Evolutionary conservation across 1,140 invertebrate species (phyloP).

Genomic region (Polypedilum pembai): DNA sequence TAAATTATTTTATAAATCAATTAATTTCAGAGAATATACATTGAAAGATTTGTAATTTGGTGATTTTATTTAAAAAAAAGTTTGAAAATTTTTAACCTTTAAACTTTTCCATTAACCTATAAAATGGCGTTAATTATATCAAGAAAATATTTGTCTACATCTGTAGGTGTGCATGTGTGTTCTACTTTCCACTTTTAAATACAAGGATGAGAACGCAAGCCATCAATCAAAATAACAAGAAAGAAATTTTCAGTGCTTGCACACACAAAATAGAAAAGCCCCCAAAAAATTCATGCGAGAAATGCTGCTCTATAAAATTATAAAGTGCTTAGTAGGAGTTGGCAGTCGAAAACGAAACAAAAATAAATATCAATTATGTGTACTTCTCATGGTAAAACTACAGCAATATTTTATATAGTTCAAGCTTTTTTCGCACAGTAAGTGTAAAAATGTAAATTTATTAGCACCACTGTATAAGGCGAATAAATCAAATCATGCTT

Average conservation of each 20-base stretch:
- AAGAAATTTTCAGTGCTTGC: not conserved
- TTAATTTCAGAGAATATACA: too few species aligned
- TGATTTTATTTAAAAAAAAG: too few species aligned
- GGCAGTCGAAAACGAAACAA: not conserved
- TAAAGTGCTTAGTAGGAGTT: conserved; percentile 21
- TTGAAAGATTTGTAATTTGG: too few species aligned
- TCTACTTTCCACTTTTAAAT: too few species aligned
- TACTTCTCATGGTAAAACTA: not conserved
- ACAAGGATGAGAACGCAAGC: not conserved
- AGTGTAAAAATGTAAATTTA: conserved; percentile 29
- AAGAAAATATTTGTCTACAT: too few species aligned
- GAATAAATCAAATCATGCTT: conserved; percentile 24
- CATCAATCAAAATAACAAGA: not conserved
- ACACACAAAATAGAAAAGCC: too few species aligned
- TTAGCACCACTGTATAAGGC: not conserved
- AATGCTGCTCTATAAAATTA: conserved; percentile 14
- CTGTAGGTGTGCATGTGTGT: too few species aligned
- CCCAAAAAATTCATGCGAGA: not conserved
- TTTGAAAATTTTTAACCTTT: too few species aligned
- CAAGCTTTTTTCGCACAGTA: conserved; percentile 21
- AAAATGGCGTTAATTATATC: too few species aligned
- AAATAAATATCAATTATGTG: conserved; percentile 26
- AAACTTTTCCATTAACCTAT: too few species aligned
- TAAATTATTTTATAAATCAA: too few species aligned
- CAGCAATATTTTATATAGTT: not conserved